Base-by-base conservation (phyloP, 2,113 vertebrate genomes). In the Menura novaehollandiae region DNA sequence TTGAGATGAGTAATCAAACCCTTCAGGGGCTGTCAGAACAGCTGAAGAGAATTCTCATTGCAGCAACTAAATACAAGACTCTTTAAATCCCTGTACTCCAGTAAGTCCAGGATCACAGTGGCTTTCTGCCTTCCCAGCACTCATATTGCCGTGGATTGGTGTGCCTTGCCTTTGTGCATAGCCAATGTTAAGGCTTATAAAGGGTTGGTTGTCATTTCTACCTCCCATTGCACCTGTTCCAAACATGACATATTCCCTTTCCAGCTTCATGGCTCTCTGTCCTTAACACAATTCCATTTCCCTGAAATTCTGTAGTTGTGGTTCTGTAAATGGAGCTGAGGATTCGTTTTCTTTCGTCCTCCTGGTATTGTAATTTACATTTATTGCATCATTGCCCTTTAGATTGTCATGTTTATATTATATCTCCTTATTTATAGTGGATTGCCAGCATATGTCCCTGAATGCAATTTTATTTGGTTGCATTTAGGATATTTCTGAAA, bases 381-480 rank as follows among this genome's bases (percentile, higher is more conserved):
- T 95, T 80, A 58, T 88, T 69, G 41, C n/a, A 86, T 72, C 60
- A 92, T 23, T 85, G 14, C 35, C 58, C 55, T 93, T 79, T 35
- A 83, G 49, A 86, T 91, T 78, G 39, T 81, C 47, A 16, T 89
- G 79, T 85, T 85, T 81, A 71, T 77, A 24, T 67, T 64, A 74
- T 44, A 80, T 35, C 11, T 74, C 80, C 68, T 71, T 92, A 67
- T 81, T 93, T 94, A 62, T 39, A 68, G 32, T 33, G 18, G 13
- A 91, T 77, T 76, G 32, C 24, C 14, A 59, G 69, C 60, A 77
- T 83, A 85, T 68, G 64, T 76, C 47, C 17, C 69, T 63, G 90
- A 95, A n/a, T 66, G 24, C 35, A 96, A 89, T 96, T 97, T 79
- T 96, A 83, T 94, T 93, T 86, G 37, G 39, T 85, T 73, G 20